Base-by-base conservation (phyloP, 2,888 invertebrate species). In the Cantharis rufa region DNA sequence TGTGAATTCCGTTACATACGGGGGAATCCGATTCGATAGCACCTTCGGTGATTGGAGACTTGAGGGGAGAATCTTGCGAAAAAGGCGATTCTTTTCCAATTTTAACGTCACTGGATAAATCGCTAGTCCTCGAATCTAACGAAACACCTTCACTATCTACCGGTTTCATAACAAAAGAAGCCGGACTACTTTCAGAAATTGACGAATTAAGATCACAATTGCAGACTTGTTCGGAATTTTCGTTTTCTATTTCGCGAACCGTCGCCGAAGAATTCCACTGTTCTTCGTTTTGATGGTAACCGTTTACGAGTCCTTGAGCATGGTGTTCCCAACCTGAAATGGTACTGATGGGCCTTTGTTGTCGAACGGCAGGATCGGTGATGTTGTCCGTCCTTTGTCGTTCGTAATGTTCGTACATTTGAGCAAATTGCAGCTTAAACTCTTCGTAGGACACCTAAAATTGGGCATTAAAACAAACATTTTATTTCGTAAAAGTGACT, bases 351-450 rank as follows among this genome's bases (percentile, higher is more conserved):
- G 98, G 98, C 66, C 96, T 92, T 83, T 97, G 96, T 86, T 96
- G 96, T 15, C 98, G 90, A 81, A 98, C 91, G n/a, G 95, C 94
- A 0, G 98, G 98, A 89, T 98, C 98, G 0, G 97, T 96, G 83
- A 98, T 96, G 88, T 98, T 96, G 88, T 98, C 98, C 0, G 97
- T 95, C 74, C 98, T 92, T 82, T 98, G 95, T 74, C 96, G 92
- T 86, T 98, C 98, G 86, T 98, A 98, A 86, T 96, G 96, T 86
- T 97, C 97, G 87, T 97, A 97, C 96, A 98, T 97, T 89, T 98
- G 97, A 32, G 98, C 96, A 89, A 98, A 98, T 88, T 98, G 98
- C 7, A 98, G 92, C 86, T 97, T 97, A 89, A 98, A 99, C 88
- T 99, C 98, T 90, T 99, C 98, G 88, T 98, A 98, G 0, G 98